Evolutionary conservation across 2,797 vertebrate species (phyloP).

Genomic region (Thripadectes ignobilis): DNA sequence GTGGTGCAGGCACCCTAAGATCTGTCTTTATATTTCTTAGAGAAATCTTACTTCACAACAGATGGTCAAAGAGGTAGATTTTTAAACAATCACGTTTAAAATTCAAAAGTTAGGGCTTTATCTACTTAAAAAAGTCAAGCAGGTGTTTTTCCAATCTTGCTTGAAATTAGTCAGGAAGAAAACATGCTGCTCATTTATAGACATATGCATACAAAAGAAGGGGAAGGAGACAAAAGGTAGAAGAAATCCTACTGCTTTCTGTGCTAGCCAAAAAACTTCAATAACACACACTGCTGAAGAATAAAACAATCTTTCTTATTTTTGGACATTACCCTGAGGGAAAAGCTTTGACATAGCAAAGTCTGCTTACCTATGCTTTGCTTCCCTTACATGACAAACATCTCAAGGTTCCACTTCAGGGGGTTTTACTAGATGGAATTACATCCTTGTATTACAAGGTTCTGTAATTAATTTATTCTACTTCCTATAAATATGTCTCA

Average conservation of each 20-base stretch:
- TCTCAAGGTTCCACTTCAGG: conserved; percentile 34
- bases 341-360: conserved; percentile 10
- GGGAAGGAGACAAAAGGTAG: not conserved
- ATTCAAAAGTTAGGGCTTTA: not conserved
- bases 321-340: not conserved
- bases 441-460: conserved; percentile 45
- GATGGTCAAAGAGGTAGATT: not conserved
- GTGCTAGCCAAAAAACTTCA: not conserved
- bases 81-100: not conserved
- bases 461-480: conserved; percentile 57
- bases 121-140: not conserved
- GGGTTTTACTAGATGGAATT: conserved; percentile 56
- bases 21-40: not conserved
- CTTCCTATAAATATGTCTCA: conserved; percentile 53
- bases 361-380: conserved; percentile 46
- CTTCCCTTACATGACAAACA: conserved; percentile 42
- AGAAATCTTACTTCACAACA: not conserved
- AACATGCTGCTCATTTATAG: not conserved
- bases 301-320: conserved; percentile 1
- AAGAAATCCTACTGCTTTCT: not conserved
- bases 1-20: not conserved
- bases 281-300: conserved; percentile 2
- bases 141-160: not conserved
- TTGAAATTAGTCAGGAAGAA: not conserved
- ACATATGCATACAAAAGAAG: not conserved